Percentiles rank a stretch among this genome's conserved stretches.
These are phyloP conservation scores for Tupaia chinensis DNA, from an alignment of 2,113 vertebrate species.

Conservation along the genomic window DNA sequence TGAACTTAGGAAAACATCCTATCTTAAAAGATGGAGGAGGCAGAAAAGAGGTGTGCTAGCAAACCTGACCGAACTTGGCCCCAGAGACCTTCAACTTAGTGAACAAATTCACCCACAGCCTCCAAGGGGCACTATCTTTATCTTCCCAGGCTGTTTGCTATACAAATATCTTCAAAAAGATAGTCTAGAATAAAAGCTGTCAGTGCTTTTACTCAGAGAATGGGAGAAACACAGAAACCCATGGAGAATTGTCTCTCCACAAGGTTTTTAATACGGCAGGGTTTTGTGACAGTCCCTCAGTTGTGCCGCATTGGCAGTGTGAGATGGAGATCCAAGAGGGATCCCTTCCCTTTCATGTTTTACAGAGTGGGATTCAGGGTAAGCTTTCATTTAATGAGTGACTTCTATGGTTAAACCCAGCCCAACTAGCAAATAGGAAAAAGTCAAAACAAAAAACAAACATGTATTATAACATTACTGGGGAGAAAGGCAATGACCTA, in stretches of 20 bases:
- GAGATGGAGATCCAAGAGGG: not conserved
- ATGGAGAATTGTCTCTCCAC: not conserved
- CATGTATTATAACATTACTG: not conserved
- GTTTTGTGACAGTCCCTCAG: not conserved
- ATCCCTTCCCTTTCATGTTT: not conserved
- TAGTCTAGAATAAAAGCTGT: not conserved
- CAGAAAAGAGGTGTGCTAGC: not conserved
- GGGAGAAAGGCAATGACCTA: not conserved
- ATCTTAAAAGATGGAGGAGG: not conserved
- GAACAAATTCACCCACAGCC: not conserved
- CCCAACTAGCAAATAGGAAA: not conserved
- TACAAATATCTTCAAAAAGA: not conserved
- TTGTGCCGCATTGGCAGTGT: not conserved
- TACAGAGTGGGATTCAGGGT: not conserved
- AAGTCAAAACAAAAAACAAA: constrained; percentile 8
- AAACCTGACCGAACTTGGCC: not conserved
- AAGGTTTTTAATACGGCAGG: not conserved
- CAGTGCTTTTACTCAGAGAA: not conserved
- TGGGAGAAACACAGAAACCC: not conserved
- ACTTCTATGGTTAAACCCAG: not conserved
- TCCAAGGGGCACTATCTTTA: not conserved
- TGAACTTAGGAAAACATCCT: not conserved
- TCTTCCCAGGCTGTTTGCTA: not conserved
- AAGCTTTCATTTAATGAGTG: constrained; percentile 25
- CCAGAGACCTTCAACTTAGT: not conserved